Percentiles rank a stretch among this genome's conserved stretches.
Evolutionary conservation across 2,113 vertebrate genomes (phyloP).

Genomic region (Cryptomyrus ogoouensis): DNA sequence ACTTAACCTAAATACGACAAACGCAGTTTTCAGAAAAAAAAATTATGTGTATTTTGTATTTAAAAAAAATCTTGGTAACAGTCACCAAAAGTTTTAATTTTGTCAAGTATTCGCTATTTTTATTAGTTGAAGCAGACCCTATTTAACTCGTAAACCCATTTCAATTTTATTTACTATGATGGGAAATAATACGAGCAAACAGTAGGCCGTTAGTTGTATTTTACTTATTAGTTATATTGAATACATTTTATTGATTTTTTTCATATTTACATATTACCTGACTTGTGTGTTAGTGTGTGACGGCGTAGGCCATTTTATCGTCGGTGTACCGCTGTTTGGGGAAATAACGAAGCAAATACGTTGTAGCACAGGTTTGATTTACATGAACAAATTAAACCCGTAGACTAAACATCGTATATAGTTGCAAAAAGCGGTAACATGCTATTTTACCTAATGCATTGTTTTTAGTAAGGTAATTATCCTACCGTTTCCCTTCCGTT

Average conservation of each 20-base stretch:
- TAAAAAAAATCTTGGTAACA: background rate
- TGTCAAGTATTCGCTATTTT: background rate
- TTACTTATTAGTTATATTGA: background rate
- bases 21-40: background rate
- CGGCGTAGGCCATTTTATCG: background rate
- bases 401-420: background rate
- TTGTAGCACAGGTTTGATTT: background rate
- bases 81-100: background rate
- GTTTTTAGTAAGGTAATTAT: slow-evolving; percentile 14
- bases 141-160: background rate
- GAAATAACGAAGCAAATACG: background rate
- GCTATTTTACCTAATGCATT: background rate
- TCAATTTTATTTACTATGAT: background rate
- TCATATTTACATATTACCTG: background rate
- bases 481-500: slow-evolving; percentile 97
- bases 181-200: background rate
- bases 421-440: background rate
- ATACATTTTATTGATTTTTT: background rate
- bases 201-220: background rate
- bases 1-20: background rate
- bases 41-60: background rate
- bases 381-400: background rate
- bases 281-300: background rate
- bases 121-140: background rate
- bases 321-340: background rate